phyloP scores from a whole-genome alignment of 2,888 invertebrate genomes.

The Melitaea athalia region DNA sequence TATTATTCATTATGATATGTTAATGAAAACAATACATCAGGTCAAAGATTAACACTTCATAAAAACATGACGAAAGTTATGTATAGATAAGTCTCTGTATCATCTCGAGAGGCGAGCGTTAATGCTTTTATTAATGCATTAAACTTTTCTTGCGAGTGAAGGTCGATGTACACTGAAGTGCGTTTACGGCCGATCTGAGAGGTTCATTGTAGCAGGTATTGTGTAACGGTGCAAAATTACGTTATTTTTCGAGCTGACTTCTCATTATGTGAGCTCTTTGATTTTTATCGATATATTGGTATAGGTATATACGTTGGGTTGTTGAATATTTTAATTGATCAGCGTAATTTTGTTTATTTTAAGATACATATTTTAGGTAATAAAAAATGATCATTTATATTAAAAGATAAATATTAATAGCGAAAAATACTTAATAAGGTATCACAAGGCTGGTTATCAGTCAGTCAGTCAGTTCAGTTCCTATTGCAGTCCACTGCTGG shows the following conservation, averaged over 20 bases:
- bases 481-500: no score
- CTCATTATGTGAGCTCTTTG: conserved; percentile 9
- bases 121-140: conserved; percentile 30
- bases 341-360: not conserved
- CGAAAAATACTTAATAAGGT: no score
- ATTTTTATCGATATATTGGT: not conserved
- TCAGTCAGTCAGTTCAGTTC: no score
- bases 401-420: no score
- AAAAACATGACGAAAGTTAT: no score
- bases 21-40: no score
- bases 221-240: conserved; percentile 25
- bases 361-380: no score
- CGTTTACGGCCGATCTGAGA: conserved; percentile 24
- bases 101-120: conserved; percentile 19
- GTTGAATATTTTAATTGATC: not conserved
- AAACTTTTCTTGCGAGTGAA: conserved; percentile 33
- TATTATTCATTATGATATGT: not conserved
- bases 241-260: conserved; percentile 27
- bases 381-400: no score
- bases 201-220: conserved; percentile 36
- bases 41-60: no score
- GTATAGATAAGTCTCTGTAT: no score
- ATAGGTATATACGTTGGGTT: not conserved
- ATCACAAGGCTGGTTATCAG: no score
- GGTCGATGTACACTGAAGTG: conserved; percentile 40